phyloP scores from a whole-genome alignment of 2,888 invertebrate genomes.

The Dasysyrphus albostriatus region DNA sequence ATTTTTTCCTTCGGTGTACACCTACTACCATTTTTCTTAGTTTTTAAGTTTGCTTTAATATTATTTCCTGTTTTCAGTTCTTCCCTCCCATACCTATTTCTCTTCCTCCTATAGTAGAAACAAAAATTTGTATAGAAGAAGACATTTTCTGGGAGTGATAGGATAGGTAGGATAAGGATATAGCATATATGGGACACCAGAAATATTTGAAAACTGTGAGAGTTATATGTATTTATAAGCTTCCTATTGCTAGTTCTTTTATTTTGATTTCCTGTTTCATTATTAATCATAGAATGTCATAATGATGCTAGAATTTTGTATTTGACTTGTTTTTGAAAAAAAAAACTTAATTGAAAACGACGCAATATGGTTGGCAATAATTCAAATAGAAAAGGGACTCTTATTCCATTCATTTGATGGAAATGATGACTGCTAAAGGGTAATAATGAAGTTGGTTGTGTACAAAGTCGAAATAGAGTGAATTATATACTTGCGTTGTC shows the following conservation, averaged over 20 bases:
- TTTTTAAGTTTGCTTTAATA: not conserved
- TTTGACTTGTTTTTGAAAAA: not conserved
- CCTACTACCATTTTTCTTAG: not conserved
- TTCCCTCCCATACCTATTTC: not conserved
- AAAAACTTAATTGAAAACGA: conserved; percentile 12
- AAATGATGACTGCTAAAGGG: not conserved
- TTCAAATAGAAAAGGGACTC: not conserved
- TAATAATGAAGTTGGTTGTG: conserved; percentile 6
- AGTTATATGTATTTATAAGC: not conserved
- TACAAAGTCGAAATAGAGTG: not conserved
- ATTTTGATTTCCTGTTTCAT: conserved; percentile 65
- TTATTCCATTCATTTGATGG: not conserved
- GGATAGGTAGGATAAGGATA: too few species aligned
- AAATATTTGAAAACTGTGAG: not conserved
- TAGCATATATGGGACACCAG: too few species aligned
- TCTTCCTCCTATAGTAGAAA: conserved; percentile 44
- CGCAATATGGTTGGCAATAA: not conserved
- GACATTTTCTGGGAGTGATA: not conserved
- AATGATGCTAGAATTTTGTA: conserved; percentile 19
- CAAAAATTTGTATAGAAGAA: conserved; percentile 36
- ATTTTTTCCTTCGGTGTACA: not conserved
- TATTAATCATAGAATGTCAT: conserved; percentile 42
- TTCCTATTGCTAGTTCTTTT: conserved; percentile 37
- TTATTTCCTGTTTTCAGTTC: conserved; percentile 34
- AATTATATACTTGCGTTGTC: not conserved